A percentile compares a stretch with the other conserved stretches of the same genome.
phyloP scores from a whole-genome alignment of 2,113 vertebrate species.

The Dipodomys merriami region DNA sequence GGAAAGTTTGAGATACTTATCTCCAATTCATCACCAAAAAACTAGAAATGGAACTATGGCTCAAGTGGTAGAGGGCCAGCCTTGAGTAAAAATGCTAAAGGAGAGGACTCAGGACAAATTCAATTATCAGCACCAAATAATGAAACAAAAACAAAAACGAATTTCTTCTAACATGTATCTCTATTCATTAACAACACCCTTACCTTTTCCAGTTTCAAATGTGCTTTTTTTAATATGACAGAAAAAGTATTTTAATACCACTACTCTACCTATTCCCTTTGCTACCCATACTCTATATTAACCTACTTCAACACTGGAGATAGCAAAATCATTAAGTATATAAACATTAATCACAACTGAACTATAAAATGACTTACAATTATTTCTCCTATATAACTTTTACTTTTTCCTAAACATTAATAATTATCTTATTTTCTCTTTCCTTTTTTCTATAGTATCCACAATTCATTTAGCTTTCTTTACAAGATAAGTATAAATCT shows the following conservation, averaged over 20 bases:
- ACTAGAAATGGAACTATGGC: no score
- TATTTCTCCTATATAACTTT: background rate
- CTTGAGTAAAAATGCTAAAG: no score
- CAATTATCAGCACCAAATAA: no score
- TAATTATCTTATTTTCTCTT: background rate
- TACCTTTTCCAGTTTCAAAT: background rate
- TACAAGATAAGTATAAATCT: background rate
- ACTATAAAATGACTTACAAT: background rate
- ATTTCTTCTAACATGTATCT: background rate
- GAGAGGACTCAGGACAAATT: no score
- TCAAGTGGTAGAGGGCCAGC: no score
- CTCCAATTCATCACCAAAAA: no score
- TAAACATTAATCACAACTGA: constrained; percentile 24
- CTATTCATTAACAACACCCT: constrained; percentile 19
- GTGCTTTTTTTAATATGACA: background rate
- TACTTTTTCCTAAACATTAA: constrained; percentile 19
- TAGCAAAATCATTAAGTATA: background rate
- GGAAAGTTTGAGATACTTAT: no score
- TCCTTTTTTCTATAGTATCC: background rate
- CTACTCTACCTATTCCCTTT: background rate
- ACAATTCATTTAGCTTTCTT: constrained; percentile 33
- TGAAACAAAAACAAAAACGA: no score
- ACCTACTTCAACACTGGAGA: background rate
- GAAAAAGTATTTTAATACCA: background rate
- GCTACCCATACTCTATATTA: background rate